Percentiles rank a stretch among this genome's conserved stretches.
Conservation (phyloP, 2,888 invertebrate genomes). For the Xiphydria camelus region DNA sequence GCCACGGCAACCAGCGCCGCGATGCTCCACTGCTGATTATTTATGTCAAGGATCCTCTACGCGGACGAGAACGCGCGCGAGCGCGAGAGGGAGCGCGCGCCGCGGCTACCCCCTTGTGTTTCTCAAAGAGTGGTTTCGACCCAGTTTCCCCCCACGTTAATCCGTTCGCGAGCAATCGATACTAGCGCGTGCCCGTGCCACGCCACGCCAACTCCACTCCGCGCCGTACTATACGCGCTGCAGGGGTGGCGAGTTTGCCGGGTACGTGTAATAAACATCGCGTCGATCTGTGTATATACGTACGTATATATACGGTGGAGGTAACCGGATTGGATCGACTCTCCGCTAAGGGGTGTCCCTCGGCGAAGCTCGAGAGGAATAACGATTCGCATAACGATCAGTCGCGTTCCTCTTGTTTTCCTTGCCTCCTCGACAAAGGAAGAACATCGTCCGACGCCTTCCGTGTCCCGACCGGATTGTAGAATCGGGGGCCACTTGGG, state of each 20-base stretch:
- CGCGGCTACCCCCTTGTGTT: conserved; percentile 13
- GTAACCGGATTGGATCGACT: no score
- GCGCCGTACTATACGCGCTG: neutral
- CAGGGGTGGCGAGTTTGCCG: neutral
- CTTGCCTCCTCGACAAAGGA: no score
- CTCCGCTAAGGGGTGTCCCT: no score
- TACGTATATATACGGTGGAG: no score
- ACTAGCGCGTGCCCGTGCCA: conserved; percentile 24
- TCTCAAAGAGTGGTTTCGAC: conserved; percentile 41
- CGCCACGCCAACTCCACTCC: conserved; percentile 20
- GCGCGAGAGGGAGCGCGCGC: conserved; percentile 22
- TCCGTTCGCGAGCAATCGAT: conserved; percentile 48
- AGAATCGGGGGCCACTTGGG: no score
- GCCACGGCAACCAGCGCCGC: conserved; percentile 35
- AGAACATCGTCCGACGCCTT: no score
- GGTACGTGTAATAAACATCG: no score
- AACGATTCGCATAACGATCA: no score
- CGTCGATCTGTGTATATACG: no score
- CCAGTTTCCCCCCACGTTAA: conserved; percentile 49
- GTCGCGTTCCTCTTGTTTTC: no score
- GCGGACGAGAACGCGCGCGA: conserved; percentile 30
- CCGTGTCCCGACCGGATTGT: no score
- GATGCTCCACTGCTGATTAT: conserved; percentile 52
- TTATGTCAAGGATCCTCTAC: conserved; percentile 52
- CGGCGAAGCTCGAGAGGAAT: no score